Percentiles rank a stretch among this genome's conserved stretches.
These are phyloP conservation scores for Trilocha varians DNA, from an alignment of 2,888 invertebrate species.

Conservation along the genomic window DNA sequence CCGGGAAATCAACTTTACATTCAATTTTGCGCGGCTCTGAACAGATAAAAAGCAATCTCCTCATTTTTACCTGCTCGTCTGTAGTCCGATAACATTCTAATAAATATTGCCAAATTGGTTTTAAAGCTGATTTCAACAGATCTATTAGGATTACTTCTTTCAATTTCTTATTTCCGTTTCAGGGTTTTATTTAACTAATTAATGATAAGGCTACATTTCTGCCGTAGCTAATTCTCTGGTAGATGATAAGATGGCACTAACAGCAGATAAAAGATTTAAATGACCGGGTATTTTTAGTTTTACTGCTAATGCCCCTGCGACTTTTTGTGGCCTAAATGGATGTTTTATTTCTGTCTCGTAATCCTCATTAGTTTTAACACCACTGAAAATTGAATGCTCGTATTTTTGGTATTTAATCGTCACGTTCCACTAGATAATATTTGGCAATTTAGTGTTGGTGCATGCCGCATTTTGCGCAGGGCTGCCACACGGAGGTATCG, in stretches of 20 bases:
- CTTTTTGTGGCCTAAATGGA: too few species aligned
- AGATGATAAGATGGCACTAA: too few species aligned
- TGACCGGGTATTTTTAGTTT: too few species aligned
- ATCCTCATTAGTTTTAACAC: neutral
- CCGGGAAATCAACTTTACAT: slow-evolving; percentile 71
- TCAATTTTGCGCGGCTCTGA: slow-evolving; percentile 57
- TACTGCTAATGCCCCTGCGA: too few species aligned
- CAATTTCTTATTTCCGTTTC: neutral
- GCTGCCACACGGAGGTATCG: slow-evolving; percentile 49
- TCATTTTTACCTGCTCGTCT: slow-evolving; percentile 38
- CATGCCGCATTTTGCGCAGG: slow-evolving; percentile 42
- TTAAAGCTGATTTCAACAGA: slow-evolving; percentile 13
- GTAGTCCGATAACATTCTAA: neutral
- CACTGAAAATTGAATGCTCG: neutral
- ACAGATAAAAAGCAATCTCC: slow-evolving; percentile 68
- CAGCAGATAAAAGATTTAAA: too few species aligned
- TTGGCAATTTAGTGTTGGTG: slow-evolving; percentile 11
- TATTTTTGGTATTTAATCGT: neutral
- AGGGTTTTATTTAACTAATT: too few species aligned
- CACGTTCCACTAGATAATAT: slow-evolving; percentile 1
- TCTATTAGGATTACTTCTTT: neutral
- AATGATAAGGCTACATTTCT: too few species aligned
- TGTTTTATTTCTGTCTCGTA: too few species aligned
- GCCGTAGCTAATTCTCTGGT: too few species aligned
- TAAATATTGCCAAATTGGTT: slow-evolving; percentile 6